Evolutionary conservation across 1,140 invertebrate genomes (phyloP), one percentile per base, ranked within the genome.

Genomic region (Ericerus pela): DNA sequence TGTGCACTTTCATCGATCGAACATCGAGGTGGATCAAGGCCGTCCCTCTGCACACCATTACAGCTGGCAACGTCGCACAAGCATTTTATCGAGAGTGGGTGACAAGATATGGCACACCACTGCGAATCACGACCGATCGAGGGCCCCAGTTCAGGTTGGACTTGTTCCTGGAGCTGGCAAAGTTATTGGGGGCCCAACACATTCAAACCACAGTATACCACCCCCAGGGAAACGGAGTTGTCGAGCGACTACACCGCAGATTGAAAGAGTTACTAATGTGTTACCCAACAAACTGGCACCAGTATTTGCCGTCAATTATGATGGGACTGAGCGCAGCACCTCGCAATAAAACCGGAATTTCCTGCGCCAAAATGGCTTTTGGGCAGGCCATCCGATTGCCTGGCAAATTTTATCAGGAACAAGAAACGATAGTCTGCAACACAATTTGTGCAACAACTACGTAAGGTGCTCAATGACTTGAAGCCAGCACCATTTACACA

Each of bases 241-340:
- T 56, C 2, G 28, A 56, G 30, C 1, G 55, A 4, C 24, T 65
- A 2, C 71, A 76, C 60, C 57, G 69, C 0, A 54, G 63, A 31
- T 57, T 75, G 14, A 72, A 75, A 59, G 41, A 63, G n/a, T 59
- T 70, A 1, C 51, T 71, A 12, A 64, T 31, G 53, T 58, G 38
- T 26, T 59, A 63, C n/a, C n/a, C n/a, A n/a, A n/a, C n/a, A n/a
- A n/a, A n/a, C n/a, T n/a, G n/a, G n/a, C n/a, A n/a, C n/a, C n/a
- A n/a, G n/a, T n/a, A n/a, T n/a, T n/a, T n/a, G n/a, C n/a, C n/a
- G n/a, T n/a, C n/a, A n/a, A n/a, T n/a, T n/a, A n/a, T n/a, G n/a
- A n/a, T n/a, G n/a, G n/a, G n/a, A n/a, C n/a, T n/a, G n/a, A n/a
- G n/a, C n/a, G n/a, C n/a, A n/a, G n/a, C n/a, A n/a, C n/a, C n/a